Base-by-base conservation (phyloP, 2,113 vertebrate species). In the Passer montanus region DNA sequence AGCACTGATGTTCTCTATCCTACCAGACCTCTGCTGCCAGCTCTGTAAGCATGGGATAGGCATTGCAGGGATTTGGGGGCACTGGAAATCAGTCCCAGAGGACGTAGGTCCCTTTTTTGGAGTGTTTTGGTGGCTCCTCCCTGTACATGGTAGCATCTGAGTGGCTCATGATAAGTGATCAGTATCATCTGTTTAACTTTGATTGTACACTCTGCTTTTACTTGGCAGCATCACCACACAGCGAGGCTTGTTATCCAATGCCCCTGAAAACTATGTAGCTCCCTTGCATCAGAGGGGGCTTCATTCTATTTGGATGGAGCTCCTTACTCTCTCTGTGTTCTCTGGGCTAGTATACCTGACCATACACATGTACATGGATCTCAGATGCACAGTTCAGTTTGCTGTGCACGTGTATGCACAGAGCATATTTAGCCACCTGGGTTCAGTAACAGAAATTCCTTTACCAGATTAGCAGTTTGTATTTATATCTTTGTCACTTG, bases 281-380 rank as follows among this genome's bases (percentile, higher is more conserved):
- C 8, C 12, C 15, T 75, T 94, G 39, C 21, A 15, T 68, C n/a
- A 67, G 28, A 41, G 70, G 21, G 56, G 47, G 30, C 17, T 50
- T 89, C 17, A 21, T 84, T 16, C 35, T 74, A 0, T 66, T 78
- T 81, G 50, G 77, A 15, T 3, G 5, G n/a, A 74, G 33, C 60
- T 94, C 8, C 5, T n/a, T 52, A 12, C 50, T 76, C 0, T 0
- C 41, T 56, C 2, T 33, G 0, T 30, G 24, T 39, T 53, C 35
- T 79, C 24, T 87, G 73, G 44, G 7, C 37, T 82, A 7, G 19
- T 28, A 5, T 10, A 17, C 56, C 41, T 60, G 43, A n/a, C 26
- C 6, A 2, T 15, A 41, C 13, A n/a, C 5, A 0, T 3, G 41
- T 52, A 3, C 27, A 30, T 0, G 0, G 60, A 7, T 73, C 35